phyloP scores from a whole-genome alignment of 2,113 vertebrate species.

The Lepus americanus region DNA sequence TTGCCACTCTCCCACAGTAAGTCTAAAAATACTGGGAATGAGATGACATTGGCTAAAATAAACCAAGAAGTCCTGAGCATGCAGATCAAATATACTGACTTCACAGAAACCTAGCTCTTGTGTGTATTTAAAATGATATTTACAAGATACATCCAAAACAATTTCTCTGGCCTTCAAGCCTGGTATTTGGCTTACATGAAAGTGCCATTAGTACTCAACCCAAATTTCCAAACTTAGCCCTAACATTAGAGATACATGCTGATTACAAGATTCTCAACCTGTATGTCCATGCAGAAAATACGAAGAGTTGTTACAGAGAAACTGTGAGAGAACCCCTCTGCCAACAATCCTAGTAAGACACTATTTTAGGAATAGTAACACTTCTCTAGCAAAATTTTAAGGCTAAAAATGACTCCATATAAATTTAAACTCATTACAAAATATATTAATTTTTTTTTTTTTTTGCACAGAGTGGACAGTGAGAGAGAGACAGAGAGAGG shows the following conservation, averaged over 20 bases:
- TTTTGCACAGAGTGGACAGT: too few relatives aligned
- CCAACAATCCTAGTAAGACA: not conserved
- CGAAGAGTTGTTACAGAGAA: not conserved
- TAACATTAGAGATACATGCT: slow-evolving; percentile 41
- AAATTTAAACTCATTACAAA: not conserved
- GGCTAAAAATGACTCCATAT: slow-evolving; percentile 10
- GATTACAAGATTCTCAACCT: slow-evolving; percentile 32
- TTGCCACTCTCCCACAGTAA: not conserved
- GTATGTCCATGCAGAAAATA: not conserved
- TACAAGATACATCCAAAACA: not conserved
- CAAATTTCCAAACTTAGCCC: slow-evolving; percentile 45
- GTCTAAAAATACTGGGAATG: slow-evolving; percentile 1
- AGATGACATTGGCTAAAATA: slow-evolving; percentile 46
- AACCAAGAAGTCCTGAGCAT: slow-evolving; percentile 13
- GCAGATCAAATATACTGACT: not conserved
- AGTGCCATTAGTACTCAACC: not conserved
- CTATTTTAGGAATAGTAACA: slow-evolving; percentile 47
- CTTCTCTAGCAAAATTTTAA: slow-evolving; percentile 21
- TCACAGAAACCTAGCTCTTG: slow-evolving; percentile 30
- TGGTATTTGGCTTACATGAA: slow-evolving; percentile 42
- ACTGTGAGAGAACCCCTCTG: not conserved
- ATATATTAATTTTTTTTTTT: too few relatives aligned
- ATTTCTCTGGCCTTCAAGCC: slow-evolving; percentile 32
- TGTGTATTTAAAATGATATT: slow-evolving; percentile 41
- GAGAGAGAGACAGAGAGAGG: too few relatives aligned